phyloP scores from a whole-genome alignment of 2,888 invertebrate genomes.

The Schizaphis graminum region DNA sequence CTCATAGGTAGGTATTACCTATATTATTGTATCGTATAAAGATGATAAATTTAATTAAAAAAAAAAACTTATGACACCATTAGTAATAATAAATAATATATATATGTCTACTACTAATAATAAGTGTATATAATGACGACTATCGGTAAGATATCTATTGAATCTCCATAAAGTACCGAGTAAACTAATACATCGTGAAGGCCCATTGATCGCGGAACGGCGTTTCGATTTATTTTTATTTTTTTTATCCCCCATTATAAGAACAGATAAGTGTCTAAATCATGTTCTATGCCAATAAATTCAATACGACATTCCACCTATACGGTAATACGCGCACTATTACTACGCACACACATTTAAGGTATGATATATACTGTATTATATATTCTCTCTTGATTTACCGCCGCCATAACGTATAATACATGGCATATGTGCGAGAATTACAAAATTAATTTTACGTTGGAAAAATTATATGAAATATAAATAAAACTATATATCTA shows the following conservation, averaged over 20 bases:
- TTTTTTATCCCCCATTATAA: conserved; percentile 30
- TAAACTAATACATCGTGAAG: conserved; percentile 29
- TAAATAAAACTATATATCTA: neutral
- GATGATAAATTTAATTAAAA: neutral
- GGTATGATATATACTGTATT: neutral
- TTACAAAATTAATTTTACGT: conserved; percentile 38
- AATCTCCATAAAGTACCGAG: conserved; percentile 1
- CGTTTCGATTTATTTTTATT: neutral
- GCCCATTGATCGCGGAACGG: neutral
- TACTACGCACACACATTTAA: neutral
- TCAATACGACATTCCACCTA: conserved; percentile 47
- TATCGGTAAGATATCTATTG: neutral
- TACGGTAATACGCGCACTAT: neutral
- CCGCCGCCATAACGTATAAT: neutral
- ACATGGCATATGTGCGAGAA: conserved; percentile 37
- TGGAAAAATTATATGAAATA: conserved; percentile 6
- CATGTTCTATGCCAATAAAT: conserved; percentile 49
- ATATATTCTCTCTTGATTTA: conserved; percentile 29
- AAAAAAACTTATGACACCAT: neutral
- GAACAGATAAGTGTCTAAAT: conserved; percentile 47
- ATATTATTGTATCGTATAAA: neutral
- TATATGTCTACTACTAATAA: neutral
- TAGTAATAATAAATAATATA: neutral
- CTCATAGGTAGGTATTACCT: neutral
- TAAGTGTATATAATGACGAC: neutral